Evolutionary conservation across 2,113 vertebrate species (phyloP).

Genomic region (Brachirus orientalis): DNA sequence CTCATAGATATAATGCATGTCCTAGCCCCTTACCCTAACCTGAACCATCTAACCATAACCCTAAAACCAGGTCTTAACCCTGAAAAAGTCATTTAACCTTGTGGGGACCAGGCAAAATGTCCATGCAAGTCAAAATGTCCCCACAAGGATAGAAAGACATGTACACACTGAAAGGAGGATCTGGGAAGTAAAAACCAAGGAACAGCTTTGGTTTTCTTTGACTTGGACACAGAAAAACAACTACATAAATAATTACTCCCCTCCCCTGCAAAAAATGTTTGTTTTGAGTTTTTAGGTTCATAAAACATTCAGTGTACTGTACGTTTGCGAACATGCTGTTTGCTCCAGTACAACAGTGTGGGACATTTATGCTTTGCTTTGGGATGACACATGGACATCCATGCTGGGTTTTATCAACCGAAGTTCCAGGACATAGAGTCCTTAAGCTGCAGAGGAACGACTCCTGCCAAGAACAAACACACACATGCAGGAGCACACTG

Average conservation of each 20-base stretch:
- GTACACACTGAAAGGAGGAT: neutral
- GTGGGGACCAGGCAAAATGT: too few relatives aligned
- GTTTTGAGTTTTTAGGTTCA: neutral
- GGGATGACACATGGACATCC: constrained; percentile 65
- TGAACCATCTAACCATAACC: too few relatives aligned
- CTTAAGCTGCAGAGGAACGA: constrained; percentile 55
- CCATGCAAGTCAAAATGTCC: too few relatives aligned
- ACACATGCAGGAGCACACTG: constrained; percentile 11
- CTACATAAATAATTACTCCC: neutral
- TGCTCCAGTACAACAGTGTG: neutral
- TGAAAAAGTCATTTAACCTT: too few relatives aligned
- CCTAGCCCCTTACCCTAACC: too few relatives aligned
- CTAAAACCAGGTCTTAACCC: too few relatives aligned
- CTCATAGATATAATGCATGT: too few relatives aligned
- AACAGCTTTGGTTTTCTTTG: constrained; percentile 4
- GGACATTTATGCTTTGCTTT: constrained; percentile 39
- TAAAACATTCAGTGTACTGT: neutral
- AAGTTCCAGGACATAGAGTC: constrained; percentile 72
- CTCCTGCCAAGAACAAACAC: constrained; percentile 65
- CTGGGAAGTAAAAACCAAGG: neutral
- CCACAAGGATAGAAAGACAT: too few relatives aligned
- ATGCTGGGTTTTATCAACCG: constrained; percentile 69
- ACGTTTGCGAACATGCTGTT: constrained; percentile 20
- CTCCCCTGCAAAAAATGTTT: neutral
- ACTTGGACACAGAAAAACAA: constrained; percentile 3